Conservation (phyloP, 64 coral and sea anemone species). For the Actinia equina region DNA sequence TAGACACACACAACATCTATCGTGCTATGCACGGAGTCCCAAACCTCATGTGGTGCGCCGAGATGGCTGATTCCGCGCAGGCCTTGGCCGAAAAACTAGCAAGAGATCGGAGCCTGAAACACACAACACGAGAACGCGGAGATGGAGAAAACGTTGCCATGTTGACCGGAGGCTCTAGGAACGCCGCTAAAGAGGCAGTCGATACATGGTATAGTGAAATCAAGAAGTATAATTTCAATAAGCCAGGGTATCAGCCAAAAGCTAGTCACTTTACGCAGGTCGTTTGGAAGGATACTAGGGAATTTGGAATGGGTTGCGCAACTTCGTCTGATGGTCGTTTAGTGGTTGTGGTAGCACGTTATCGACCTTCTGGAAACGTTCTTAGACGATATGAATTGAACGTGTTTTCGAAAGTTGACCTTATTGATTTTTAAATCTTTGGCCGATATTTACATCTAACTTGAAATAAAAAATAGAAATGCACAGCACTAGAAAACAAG, state of each 20-base stretch:
- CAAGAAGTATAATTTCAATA: slow-evolving; percentile 38
- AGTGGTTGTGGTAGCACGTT: slow-evolving; percentile 32
- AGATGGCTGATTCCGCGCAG: slow-evolving; percentile 42
- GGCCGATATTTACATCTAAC: background rate
- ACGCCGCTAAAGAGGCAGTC: slow-evolving; percentile 37
- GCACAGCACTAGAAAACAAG: too few relatives aligned
- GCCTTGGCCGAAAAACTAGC: slow-evolving; percentile 53
- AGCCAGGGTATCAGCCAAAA: slow-evolving; percentile 32
- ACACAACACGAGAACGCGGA: slow-evolving; percentile 38
- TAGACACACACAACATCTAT: slow-evolving; percentile 49
- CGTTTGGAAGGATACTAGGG: slow-evolving; percentile 41
- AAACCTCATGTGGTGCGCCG: slow-evolving; percentile 40
- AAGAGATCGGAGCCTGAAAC: slow-evolving; percentile 29
- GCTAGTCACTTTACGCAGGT: slow-evolving; percentile 49
- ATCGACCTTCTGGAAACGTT: slow-evolving; percentile 36
- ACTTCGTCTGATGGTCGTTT: slow-evolving; percentile 30
- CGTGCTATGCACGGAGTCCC: slow-evolving; percentile 38
- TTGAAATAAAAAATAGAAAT: too few relatives aligned
- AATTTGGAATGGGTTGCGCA: slow-evolving; percentile 50
- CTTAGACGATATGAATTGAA: slow-evolving; percentile 35
- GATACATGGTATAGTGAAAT: slow-evolving; percentile 52
- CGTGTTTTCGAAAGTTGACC: slow-evolving; percentile 23
- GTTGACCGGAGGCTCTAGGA: slow-evolving; percentile 48
- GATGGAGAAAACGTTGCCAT: slow-evolving; percentile 82
- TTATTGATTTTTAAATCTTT: background rate